phyloP scores from a whole-genome alignment of 2,113 vertebrate genomes.

The Erythrolamprus reginae region DNA sequence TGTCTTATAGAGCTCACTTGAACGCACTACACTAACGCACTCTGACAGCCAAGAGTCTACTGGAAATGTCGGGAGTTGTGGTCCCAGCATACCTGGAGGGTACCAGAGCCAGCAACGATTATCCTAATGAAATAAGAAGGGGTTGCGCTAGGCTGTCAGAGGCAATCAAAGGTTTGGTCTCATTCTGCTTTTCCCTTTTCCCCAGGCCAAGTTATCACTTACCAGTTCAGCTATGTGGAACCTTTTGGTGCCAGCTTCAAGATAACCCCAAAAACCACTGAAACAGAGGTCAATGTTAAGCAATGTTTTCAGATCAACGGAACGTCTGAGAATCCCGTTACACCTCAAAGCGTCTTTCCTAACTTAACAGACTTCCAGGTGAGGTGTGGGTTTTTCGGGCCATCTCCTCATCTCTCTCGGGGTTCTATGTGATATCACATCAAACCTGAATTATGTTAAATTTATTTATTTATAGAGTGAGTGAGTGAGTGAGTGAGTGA shows the following conservation, averaged over 20 bases:
- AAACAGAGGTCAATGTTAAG: constrained; percentile 67
- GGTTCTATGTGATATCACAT: background rate
- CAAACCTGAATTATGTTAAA: background rate
- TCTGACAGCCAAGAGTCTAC: background rate
- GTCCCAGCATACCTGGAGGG: background rate
- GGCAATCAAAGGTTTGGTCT: background rate
- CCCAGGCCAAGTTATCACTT: constrained; percentile 71
- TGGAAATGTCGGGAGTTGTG: background rate
- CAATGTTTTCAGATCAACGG: constrained; percentile 77
- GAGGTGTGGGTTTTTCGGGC: background rate
- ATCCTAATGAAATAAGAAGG: background rate
- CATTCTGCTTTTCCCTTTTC: background rate
- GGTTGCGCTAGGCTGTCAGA: background rate
- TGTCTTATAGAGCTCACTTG: background rate
- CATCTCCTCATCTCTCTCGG: background rate
- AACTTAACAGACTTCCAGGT: constrained; percentile 72
- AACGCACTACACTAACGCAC: background rate
- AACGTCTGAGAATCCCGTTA: constrained; percentile 58
- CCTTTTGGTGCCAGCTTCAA: constrained; percentile 67
- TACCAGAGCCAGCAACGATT: background rate
- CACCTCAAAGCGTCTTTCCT: constrained; percentile 61
- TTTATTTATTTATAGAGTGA: too few relatives aligned
- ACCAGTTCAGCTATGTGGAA: constrained; percentile 64
- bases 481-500: too few relatives aligned
- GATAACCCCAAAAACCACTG: constrained; percentile 72